Percentiles rank a stretch among this genome's conserved stretches.
These are phyloP conservation scores for Steinernema feltiae DNA, from an alignment of 1,140 invertebrate species.

Conservation along the genomic window DNA sequence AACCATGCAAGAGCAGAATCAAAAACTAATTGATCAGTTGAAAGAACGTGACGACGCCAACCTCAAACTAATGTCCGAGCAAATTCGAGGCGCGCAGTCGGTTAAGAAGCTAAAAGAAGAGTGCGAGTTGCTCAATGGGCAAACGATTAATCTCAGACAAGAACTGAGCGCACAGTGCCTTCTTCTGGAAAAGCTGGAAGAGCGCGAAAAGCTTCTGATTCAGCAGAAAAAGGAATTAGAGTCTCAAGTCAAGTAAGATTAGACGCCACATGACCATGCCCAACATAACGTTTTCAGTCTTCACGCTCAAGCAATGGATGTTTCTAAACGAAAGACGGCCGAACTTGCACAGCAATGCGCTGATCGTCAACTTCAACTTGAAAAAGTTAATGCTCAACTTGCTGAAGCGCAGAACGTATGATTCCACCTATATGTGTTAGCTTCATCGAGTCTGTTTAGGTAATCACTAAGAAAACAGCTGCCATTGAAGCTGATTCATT, in stretches of 20 bases:
- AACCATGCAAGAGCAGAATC: slow-evolving; percentile 98
- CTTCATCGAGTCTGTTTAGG: slow-evolving; percentile 62
- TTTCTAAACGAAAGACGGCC: slow-evolving; percentile 93
- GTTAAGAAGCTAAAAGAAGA: slow-evolving; percentile 84
- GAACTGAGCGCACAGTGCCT: background rate
- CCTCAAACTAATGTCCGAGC: slow-evolving; percentile 96
- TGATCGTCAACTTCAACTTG: slow-evolving; percentile 90
- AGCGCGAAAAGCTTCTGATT: slow-evolving; percentile 75
- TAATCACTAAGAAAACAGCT: slow-evolving; percentile 89
- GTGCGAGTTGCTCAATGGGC: slow-evolving; percentile 21
- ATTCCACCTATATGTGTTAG: slow-evolving; percentile 66
- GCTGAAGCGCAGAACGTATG: slow-evolving; percentile 39
- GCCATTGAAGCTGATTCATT: slow-evolving; percentile 89
- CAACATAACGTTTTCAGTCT: slow-evolving; percentile 61
- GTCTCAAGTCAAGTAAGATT: slow-evolving; percentile 65
- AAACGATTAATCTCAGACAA: slow-evolving; percentile 10
- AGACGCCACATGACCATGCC: background rate
- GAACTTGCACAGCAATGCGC: slow-evolving; percentile 86
- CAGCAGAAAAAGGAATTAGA: slow-evolving; percentile 85
- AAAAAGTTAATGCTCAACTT: slow-evolving; percentile 64
- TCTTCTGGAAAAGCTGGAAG: background rate
- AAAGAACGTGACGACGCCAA: slow-evolving; percentile 97
- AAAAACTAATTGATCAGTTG: slow-evolving; percentile 85
- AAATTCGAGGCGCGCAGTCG: slow-evolving; percentile 40
- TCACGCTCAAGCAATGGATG: slow-evolving; percentile 87